Evolutionary conservation across 1,140 invertebrate genomes (phyloP), one percentile per base, ranked within the genome.

Genomic region (Wiebesia pumilae): DNA sequence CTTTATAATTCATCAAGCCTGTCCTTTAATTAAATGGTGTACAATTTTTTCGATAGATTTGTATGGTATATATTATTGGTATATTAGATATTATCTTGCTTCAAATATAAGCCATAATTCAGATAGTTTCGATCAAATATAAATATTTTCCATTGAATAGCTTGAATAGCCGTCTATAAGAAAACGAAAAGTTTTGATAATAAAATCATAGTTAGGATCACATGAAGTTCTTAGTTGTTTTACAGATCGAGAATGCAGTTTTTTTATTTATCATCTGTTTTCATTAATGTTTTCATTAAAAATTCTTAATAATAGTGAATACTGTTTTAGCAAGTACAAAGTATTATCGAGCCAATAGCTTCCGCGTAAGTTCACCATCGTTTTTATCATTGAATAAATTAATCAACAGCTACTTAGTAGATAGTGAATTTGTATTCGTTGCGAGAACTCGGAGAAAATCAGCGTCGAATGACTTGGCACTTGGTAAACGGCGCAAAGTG

Each of bases 401-500:
- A 81, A 86, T 86, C 65, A 81, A 81, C 35, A 33, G 33, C 77
- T 62, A 38, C 35, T 81, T 58, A 58, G 78, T 51, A 65, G 62
- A 69, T 75, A 75, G n/a, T 35, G 73, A 30, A 43, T 35, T 80
- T 14, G 51, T n/a, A 83, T 86, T 77, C 62, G n/a, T 87, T 87
- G 78, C 65, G 80, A 87, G 88, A 90, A 88, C 84, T 88, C 84
- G 88, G 89, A 91, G 92, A 91, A 93, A 93, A 93, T 93, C 93
- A 92, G 91, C 91, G 90, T 84, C 88, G 91, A 90, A 90, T 94
- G 93, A 94, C 93, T 93, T 88, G 92, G 84, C 87, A 86, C 89
- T 93, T 93, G 86, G 88, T 89, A 90, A 90, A 62, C 67, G 89
- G 89, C 90, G 81, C 58, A 24, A 54, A 88, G 89, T 93, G 89